A percentile compares a stretch with the other conserved stretches of the same genome.
These are phyloP conservation scores for Oncorhynchus mykiss DNA, from an alignment of 2,113 vertebrate genomes.

Conservation along the genomic window DNA sequence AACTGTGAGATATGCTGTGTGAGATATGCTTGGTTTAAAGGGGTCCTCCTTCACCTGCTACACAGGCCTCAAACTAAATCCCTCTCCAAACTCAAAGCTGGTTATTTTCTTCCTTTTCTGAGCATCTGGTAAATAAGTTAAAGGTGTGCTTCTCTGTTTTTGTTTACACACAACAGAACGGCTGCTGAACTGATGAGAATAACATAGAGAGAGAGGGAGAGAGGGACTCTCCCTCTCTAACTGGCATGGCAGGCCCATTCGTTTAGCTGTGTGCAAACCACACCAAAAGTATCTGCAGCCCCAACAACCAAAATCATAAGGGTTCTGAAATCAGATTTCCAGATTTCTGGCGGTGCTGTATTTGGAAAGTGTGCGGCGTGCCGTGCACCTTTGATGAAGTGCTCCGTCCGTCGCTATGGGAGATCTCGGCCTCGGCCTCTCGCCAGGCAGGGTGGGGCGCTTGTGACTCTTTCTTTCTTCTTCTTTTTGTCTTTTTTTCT, in stretches of 20 bases:
- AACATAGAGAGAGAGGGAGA: conserved; percentile 45
- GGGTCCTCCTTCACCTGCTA: conserved; percentile 57
- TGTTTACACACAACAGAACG: conserved; percentile 69
- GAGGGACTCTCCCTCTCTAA: conserved; percentile 7
- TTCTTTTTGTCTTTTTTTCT: conserved; percentile 33
- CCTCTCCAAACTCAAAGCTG: conserved; percentile 36
- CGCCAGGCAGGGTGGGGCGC: conserved; percentile 59
- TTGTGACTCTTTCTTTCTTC: conserved; percentile 56
- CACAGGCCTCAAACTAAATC: conserved; percentile 43
- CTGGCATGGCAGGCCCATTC: conserved; percentile 47
- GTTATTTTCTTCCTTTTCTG: conserved; percentile 43
- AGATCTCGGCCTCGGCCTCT: conserved; percentile 43
- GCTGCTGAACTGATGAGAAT: conserved; percentile 56
- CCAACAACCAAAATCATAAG: conserved; percentile 67
- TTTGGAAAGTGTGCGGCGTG: conserved; percentile 68
- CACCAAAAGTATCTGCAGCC: conserved; percentile 70
- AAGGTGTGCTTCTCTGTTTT: conserved; percentile 62
- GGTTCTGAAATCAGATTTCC: conserved; percentile 73
- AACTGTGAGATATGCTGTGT: conserved; percentile 46
- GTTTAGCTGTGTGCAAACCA: conserved; percentile 63
- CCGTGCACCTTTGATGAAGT: conserved; percentile 63
- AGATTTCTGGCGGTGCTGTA: conserved; percentile 71
- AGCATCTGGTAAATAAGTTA: conserved; percentile 70
- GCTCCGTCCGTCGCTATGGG: conserved; percentile 36
- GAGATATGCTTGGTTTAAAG: conserved; percentile 33